Percentiles rank a stretch among this genome's conserved stretches.
These are phyloP conservation scores for Herpetotheres cachinnans DNA, from an alignment of 2,113 vertebrate genomes.

Conservation along the genomic window DNA sequence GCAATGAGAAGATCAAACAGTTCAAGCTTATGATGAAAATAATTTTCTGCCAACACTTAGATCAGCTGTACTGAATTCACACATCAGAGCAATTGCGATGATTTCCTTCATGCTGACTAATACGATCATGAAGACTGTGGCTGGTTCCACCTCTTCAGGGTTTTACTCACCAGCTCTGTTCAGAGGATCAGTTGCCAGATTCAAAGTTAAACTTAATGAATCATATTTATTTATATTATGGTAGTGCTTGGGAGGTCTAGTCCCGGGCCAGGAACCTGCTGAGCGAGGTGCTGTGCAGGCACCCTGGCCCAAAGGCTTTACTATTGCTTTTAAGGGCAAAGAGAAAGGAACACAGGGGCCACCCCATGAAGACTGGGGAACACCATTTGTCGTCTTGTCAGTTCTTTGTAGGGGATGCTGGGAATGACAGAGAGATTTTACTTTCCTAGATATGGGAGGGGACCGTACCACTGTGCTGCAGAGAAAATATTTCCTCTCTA, in stretches of 20 bases:
- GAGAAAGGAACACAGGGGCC: background rate
- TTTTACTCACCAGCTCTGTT: conserved; percentile 11
- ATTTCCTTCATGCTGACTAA: background rate
- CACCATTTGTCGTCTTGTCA: background rate
- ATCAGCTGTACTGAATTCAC: background rate
- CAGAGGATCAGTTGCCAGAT: background rate
- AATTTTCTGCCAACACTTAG: background rate
- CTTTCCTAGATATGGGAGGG: background rate
- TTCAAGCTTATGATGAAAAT: background rate
- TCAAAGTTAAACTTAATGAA: background rate
- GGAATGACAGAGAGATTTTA: background rate
- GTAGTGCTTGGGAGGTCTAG: background rate
- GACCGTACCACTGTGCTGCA: background rate
- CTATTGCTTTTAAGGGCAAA: background rate
- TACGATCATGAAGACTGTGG: background rate
- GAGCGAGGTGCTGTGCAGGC: background rate
- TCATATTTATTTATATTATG: background rate
- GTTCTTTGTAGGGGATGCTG: background rate
- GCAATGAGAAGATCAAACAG: background rate
- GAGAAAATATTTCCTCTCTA: background rate
- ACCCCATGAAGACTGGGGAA: background rate
- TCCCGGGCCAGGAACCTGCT: background rate
- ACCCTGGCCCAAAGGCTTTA: background rate
- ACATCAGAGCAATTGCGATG: background rate
- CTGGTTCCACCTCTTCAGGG: conserved; percentile 2